Conservation (phyloP, 35 echinoderm and acorn worm genomes). For the Lytechinus variegatus region DNA sequence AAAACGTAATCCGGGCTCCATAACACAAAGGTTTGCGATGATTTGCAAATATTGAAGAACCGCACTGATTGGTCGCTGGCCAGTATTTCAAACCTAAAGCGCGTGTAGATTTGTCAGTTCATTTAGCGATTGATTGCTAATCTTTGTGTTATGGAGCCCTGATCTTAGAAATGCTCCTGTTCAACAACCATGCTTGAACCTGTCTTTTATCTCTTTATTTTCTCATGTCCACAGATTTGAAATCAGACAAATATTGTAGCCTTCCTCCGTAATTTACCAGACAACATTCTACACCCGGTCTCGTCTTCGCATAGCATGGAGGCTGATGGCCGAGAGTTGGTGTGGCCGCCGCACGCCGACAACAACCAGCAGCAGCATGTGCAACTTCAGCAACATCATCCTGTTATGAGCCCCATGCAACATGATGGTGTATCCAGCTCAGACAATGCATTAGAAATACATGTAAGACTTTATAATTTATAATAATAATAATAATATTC, state of each 20-base stretch:
- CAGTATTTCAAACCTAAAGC: too few species aligned
- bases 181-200: too few species aligned
- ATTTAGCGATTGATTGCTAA: too few species aligned
- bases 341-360: constrained; percentile 84
- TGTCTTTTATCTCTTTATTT: neutral
- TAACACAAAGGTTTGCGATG: too few species aligned
- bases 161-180: too few species aligned
- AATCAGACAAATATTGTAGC: neutral
- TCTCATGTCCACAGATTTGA: neutral
- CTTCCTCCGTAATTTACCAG: neutral
- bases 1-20: too few species aligned
- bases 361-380: constrained; percentile 24
- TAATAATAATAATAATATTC: neutral
- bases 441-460: constrained; percentile 45
- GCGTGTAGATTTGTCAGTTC: too few species aligned
- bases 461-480: neutral
- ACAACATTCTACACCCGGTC: neutral
- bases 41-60: too few species aligned
- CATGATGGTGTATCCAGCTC: constrained; percentile 92
- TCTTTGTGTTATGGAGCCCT: too few species aligned
- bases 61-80: too few species aligned
- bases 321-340: constrained; percentile 82
- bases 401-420: constrained; percentile 70
- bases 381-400: constrained; percentile 34
- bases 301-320: constrained; percentile 55